Base-by-base conservation (phyloP, 2,113 vertebrate species). In the Pleuronectes platessa region DNA sequence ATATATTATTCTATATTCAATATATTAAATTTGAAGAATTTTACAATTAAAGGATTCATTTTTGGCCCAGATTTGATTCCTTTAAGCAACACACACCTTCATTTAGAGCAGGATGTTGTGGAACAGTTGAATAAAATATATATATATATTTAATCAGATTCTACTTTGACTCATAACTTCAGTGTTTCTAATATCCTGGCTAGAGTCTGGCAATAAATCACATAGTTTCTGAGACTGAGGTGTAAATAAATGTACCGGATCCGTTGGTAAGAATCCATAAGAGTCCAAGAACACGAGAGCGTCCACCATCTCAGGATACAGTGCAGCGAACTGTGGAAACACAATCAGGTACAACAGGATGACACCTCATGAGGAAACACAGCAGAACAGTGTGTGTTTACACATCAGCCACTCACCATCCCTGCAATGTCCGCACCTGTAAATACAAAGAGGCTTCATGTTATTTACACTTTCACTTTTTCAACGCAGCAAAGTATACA, bases 301-400 rank as follows among this genome's bases (percentile, higher is more conserved):
- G 10, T 71, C 68, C 40, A 71, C 68, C 68, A 66, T 71, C 54
- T 66, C 61, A 26, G 76, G 76, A 53, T 42, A 60, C 8, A 78
- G n/a, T 6, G 76, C 54, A 45, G 61, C 59, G 53, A 71, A 71
- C 68, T 78, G 68, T 65, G 68, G 75, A 9, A 20, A 55, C n/a
- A 73, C 35, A 37, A 15, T 20, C 0, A 55, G 1, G 17, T 6
- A 69, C 24, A 8, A n/a, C 12, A n/a, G 2, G 18, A 54, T 37
- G 26, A 23, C 49, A 65, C n/a, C 35, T 42, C 37, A 18, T 15
- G 37, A 42, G 20, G 47, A 47, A 64, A 62, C 18, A 62, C 20
- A 37, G 60, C 13, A 21, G 4, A 31, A 47, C 2, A 13, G 9
- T 49, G 21, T 37, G 2, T 42, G 2, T 15, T 1, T 45, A 9